A percentile compares a stretch with the other conserved stretches of the same genome.
Conservation (phyloP, 2,888 invertebrate genomes). For the Drosophila barbarae region DNA sequence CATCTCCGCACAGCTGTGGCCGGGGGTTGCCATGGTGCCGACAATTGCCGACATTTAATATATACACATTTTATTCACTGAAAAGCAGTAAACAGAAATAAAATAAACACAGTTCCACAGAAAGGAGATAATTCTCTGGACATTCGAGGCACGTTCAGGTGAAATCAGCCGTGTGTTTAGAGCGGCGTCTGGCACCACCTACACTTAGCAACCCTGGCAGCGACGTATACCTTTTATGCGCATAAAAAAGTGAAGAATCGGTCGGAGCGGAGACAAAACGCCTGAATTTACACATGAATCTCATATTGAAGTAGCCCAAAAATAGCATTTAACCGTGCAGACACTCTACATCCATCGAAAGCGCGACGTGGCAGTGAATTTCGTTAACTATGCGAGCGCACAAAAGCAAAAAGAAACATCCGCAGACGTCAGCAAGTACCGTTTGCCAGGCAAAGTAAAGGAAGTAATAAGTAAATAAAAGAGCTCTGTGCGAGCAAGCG, state of each 20-base stretch:
- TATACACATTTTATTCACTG: constrained; percentile 40
- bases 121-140: background rate
- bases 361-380: constrained; percentile 18
- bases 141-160: background rate
- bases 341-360: background rate
- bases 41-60: background rate
- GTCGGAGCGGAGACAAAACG: constrained; percentile 38
- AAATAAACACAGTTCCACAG: background rate
- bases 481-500: constrained; percentile 2
- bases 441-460: constrained; percentile 19
- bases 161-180: background rate
- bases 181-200: constrained; percentile 20
- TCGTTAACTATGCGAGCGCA: constrained; percentile 48
- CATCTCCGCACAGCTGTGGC: constrained; percentile 43
- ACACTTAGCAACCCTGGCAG: constrained; percentile 47
- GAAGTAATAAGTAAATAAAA: constrained; percentile 28
- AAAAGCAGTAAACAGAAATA: constrained; percentile 8
- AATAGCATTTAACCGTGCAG: constrained; percentile 40
- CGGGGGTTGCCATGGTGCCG: constrained; percentile 44
- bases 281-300: constrained; percentile 59
- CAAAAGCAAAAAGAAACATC: constrained; percentile 62
- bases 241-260: constrained; percentile 44
- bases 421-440: constrained; percentile 63
- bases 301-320: constrained; percentile 44
- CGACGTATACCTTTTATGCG: constrained; percentile 58